Base-by-base conservation (phyloP, 2,797 vertebrate genomes). In the Mycteria americana region DNA sequence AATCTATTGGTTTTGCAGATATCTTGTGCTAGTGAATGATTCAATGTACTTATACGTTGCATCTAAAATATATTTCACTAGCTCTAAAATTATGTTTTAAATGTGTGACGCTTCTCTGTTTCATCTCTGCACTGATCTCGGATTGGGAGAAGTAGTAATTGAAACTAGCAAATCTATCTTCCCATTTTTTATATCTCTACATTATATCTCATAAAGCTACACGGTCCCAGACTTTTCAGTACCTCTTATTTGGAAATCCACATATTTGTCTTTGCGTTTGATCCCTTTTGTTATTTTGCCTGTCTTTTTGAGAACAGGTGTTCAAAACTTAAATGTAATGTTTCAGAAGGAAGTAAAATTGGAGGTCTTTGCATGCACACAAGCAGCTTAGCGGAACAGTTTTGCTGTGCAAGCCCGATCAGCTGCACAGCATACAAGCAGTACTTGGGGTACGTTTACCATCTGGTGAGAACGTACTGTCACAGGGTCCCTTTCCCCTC, bases 401-500 rank as follows among this genome's bases (percentile, higher is more conserved):
- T 86, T n/a, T 89, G 33, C 77, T 75, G 11, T 21, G 45, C 28
- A 51, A 81, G 25, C 24, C 70, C 2, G 0, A 30, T 43, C 15
- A 76, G 18, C 73, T 80, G 75, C 51, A 30, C 6, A 18, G 59
- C 48, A 30, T 14, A 33, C 14, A 54, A 33, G 35, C 27, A 35
- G 23, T 17, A 10, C 35, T 31, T 45, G 41, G 23, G 13, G 7
- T 60, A 8, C 5, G 0, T 57, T 63, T 53, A 51, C 18, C 15
- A 17, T 18, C 65, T 4, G 2, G 1, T 57, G 64, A 63, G 35
- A 63, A 51, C 1, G 0, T 50, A 11, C 30, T 1, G 1, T 59
- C 60, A 62, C 14, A 18, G 68, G 7, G 23, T 22, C 33, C 27
- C 35, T 82, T 79, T 65, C 30, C 31, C 18, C 24, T 62, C 64